These are phyloP conservation scores for Thripadectes ignobilis DNA, from an alignment of 2,797 vertebrate genomes.

Conservation along the genomic window DNA sequence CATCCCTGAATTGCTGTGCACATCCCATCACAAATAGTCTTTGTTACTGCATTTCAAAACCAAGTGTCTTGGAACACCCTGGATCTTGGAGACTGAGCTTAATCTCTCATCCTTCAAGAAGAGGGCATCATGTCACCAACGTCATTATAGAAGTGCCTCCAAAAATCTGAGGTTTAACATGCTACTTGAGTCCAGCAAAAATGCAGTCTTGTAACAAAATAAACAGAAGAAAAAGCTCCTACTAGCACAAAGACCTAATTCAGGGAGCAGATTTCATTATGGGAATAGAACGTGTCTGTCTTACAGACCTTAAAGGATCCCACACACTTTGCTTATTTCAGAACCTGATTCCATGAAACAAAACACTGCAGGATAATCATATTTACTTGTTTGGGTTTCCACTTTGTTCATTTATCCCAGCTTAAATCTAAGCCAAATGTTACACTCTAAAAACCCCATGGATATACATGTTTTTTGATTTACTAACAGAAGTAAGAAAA, in stretches of 20 bases:
- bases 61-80: not conserved
- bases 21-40: not conserved
- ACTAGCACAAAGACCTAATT: constrained; percentile 5
- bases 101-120: not conserved
- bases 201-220: not conserved
- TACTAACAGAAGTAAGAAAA: constrained; percentile 48
- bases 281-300: not conserved
- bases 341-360: constrained; percentile 1
- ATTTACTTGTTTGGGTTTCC: constrained; percentile 63
- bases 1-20: not conserved
- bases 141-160: not conserved
- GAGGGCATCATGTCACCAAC: not conserved
- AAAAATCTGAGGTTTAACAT: not conserved
- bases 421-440: constrained; percentile 70
- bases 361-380: constrained; percentile 40
- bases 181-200: not conserved
- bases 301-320: not conserved
- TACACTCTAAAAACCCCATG: constrained; percentile 3
- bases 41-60: not conserved
- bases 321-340: not conserved
- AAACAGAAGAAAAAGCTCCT: not conserved
- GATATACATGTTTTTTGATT: constrained; percentile 49
- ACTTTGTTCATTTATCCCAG: constrained; percentile 46
- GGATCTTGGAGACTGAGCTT: not conserved
- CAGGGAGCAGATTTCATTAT: not conserved